Base-by-base conservation (phyloP, 30 jellyfish, hydroid and myxozoan genomes). In the Pseudorhiza aurosa region DNA sequence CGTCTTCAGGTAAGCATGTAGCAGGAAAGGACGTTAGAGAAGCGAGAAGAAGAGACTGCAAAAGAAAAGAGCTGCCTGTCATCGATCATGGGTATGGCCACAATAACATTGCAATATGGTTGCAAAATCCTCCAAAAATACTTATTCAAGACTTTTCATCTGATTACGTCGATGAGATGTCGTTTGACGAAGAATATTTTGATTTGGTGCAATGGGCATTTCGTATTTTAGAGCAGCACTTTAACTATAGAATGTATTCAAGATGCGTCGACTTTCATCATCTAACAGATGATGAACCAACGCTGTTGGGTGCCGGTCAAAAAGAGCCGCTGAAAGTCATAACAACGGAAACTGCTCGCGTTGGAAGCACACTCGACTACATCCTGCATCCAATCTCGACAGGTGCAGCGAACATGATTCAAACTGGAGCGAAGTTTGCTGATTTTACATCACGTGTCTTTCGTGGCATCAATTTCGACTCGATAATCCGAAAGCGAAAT, bases 351-450 rank as follows among this genome's bases (percentile, higher is more conserved):
- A 80, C 91, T 21, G 91, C 91, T 14, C 83, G 91, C 15, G 91
- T 80, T 26, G 91, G 91, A 2, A 80, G 88, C 65, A 73, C 87
- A 17, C 86, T 84, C 21, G 83, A 71, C 25, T 84, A 58, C 32
- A 63, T 84, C 18, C 19, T 84, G 27, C 86, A 84, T 62, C 95
- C 95, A 1, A 71, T 84, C 11, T 58, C 95, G 27, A 63, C 95
- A n/a, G 95, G 95, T 27, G 95, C 95, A 40, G 95, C 95, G 18
- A 84, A 72, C 27, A 82, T 84, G 28, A 4, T 84, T 70, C 95
- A 84, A 28, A 84, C 85, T 6, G 86, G 95, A 12, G 81, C 95
- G 14, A 71, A 73, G 58, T 62, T 84, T 42, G 95, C 95, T 21
- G 88, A 84, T 43, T 73, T 84, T 63, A 84, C 95, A 18, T 29